Base-by-base conservation (phyloP, 2,888 invertebrate species). In the Argynnis bischoffii region DNA sequence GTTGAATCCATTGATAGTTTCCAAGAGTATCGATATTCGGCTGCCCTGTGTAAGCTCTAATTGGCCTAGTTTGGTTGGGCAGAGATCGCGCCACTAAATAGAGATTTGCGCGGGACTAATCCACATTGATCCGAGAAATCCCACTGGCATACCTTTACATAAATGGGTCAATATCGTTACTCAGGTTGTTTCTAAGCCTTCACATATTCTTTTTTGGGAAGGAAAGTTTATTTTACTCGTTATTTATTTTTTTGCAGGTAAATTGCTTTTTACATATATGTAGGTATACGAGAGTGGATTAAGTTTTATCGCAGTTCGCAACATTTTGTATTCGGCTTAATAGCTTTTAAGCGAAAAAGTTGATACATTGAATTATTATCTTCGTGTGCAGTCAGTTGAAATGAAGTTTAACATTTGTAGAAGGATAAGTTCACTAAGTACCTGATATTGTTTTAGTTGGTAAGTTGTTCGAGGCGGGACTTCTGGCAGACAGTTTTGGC, bases 31-130 rank as follows among this genome's bases (percentile, higher is more conserved):
- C 61, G 61, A 66, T 66, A 66, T 55, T 61, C 61, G 54, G 31
- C 55, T 56, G 57, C 59, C 56, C 57, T 75, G 79, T 79, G 82
- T 88, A 88, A 90, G 85, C 89, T 88, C 83, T 90, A 90, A 90
- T 91, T 91, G 90, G 87, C 89, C 90, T 81, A 85, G 86, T 89
- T 88, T 77, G 82, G 80, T 79, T 77, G 83, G 79, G 79, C 83
- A 80, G 81, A 84, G 85, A 87, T 86, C 87, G 85, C 78, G 80
- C 83, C 83, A 86, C 87, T 90, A 89, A 89, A 89, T 86, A 88
- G 86, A 89, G 90, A 90, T 90, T 91, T 90, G 85, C 78, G 81
- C 80, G 79, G 78, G 79, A 82, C 83, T 89, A 89, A 89, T 89
- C 89, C 88, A 74, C 76, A 83, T 82, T 87, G 86, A 89, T 88